Evolutionary conservation across 2,888 invertebrate species (phyloP), one percentile per base, ranked within the genome.

Genomic region (Spialia ferax): DNA sequence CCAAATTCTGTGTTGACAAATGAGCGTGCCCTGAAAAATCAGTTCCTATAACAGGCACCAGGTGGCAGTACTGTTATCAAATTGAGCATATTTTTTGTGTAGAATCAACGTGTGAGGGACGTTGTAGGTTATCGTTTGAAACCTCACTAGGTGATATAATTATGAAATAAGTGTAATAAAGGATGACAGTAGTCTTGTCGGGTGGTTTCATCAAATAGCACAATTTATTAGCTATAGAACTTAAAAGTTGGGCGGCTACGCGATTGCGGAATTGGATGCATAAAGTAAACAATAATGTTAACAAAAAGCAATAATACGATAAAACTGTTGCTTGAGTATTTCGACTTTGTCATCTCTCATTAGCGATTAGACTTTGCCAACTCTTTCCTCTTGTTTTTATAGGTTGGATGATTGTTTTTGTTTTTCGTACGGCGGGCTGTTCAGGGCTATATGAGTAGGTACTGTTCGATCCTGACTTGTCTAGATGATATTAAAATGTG

Each of bases 81-180:
- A n/a, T n/a, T n/a, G n/a, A n/a, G n/a, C n/a, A n/a, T n/a, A n/a
- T n/a, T n/a, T n/a, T n/a, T n/a, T n/a, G n/a, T 79, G n/a, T 7
- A 60, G 68, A 68, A 70, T 72, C 75, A 77, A 81, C 89, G 89
- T 86, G 91, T 86, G 91, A 83, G 90, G 87, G 70, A 70, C 69
- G 67, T 75, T 73, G 83, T 91, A 91, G 90, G 82, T 80, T 89
- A 90, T 88, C 81, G 86, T 91, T 91, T 89, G 88, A 88, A 91
- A 91, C 93, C 92, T 93, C 91, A 92, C 86, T 93, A 92, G 93
- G 87, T 88, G 88, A 91, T 90, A 91, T 87, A 86, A 81, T 80
- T 83, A 84, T 85, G 78, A 77, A 79, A 74, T 87, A 88, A 85
- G 82, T 72, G 79, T 84, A 85, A 75, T 77, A 84, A 83, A 79